Percentiles rank a stretch among this genome's conserved stretches.
Evolutionary conservation across 2,797 vertebrate species (phyloP).

Genomic region (Peromyscus melanophrys): DNA sequence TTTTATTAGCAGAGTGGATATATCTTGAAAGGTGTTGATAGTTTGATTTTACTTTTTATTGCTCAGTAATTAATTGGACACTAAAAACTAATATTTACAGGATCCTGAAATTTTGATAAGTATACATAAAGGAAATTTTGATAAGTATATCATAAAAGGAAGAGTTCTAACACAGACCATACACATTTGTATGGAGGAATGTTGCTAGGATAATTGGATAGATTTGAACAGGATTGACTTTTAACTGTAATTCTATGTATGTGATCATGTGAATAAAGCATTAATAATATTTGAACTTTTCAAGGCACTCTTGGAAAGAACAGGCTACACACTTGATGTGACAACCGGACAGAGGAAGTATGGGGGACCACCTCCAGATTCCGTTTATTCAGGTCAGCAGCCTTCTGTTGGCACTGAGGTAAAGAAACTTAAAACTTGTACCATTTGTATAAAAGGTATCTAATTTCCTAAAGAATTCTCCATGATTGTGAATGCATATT

Average conservation of each 20-base stretch:
- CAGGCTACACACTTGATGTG: slow-evolving; percentile 97
- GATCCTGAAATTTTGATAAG: slow-evolving; percentile 23
- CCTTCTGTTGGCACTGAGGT: slow-evolving; percentile 98
- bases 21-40: slow-evolving; percentile 27
- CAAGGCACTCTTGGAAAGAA: slow-evolving; percentile 96
- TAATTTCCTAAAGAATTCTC: slow-evolving; percentile 67
- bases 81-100: slow-evolving; percentile 27
- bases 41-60: slow-evolving; percentile 30
- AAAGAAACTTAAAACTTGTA: slow-evolving; percentile 82
- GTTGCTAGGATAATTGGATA: slow-evolving; percentile 52
- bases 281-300: slow-evolving; percentile 83
- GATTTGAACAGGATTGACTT: slow-evolving; percentile 35
- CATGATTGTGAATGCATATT: slow-evolving; percentile 73
- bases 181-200: slow-evolving; percentile 5
- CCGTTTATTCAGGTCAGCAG: slow-evolving; percentile 94
- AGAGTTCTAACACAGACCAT: slow-evolving; percentile 25
- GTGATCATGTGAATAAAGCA: slow-evolving; percentile 63
- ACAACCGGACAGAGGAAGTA: slow-evolving; percentile 99
- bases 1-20: slow-evolving; percentile 15
- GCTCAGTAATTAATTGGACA: slow-evolving; percentile 30
- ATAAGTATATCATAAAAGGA: not conserved
- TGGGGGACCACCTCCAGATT: slow-evolving; percentile 96
- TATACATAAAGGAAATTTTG: slow-evolving; percentile 13
- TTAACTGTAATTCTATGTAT: slow-evolving; percentile 16
- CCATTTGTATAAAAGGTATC: slow-evolving; percentile 66